A percentile compares a stretch with the other conserved stretches of the same genome.
Evolutionary conservation across 2,113 vertebrate genomes (phyloP).

Genomic region (Gopherus flavomarginatus): DNA sequence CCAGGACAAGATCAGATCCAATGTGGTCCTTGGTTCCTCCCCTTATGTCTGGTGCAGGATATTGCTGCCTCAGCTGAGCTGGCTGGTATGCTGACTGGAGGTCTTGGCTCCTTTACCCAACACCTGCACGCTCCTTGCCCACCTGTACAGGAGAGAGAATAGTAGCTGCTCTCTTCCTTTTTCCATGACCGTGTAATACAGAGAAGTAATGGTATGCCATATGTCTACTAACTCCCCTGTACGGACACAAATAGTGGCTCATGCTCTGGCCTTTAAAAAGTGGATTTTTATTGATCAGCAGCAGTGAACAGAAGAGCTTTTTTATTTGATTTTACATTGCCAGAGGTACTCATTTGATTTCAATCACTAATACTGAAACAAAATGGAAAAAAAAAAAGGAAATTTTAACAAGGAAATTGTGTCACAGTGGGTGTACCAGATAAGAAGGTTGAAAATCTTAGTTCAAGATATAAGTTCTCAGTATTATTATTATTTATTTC

Average conservation of each 20-base stretch:
- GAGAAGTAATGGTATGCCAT: neutral
- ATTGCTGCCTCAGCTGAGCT: too few species aligned
- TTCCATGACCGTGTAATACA: neutral
- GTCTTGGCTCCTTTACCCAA: too few species aligned
- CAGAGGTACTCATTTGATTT: neutral
- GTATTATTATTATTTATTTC: neutral
- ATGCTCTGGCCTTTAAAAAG: rapidly evolving
- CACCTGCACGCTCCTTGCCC: too few species aligned
- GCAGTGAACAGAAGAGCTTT: neutral
- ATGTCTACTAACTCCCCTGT: neutral
- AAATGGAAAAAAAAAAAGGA: neutral
- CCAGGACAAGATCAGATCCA: too few species aligned
- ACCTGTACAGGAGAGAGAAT: too few species aligned
- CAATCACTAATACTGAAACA: neutral
- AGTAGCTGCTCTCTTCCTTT: neutral
- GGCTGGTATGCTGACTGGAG: too few species aligned
- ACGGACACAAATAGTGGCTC: rapidly evolving
- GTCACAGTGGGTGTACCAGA: neutral
- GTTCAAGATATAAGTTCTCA: neutral
- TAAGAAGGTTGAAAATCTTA: neutral
- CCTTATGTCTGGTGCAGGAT: too few species aligned
- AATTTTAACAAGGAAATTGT: neutral
- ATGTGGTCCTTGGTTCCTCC: too few species aligned
- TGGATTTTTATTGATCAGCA: neutral
- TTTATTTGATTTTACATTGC: neutral